phyloP scores from a whole-genome alignment of 1,140 invertebrate genomes.

The Psix sp. region DNA sequence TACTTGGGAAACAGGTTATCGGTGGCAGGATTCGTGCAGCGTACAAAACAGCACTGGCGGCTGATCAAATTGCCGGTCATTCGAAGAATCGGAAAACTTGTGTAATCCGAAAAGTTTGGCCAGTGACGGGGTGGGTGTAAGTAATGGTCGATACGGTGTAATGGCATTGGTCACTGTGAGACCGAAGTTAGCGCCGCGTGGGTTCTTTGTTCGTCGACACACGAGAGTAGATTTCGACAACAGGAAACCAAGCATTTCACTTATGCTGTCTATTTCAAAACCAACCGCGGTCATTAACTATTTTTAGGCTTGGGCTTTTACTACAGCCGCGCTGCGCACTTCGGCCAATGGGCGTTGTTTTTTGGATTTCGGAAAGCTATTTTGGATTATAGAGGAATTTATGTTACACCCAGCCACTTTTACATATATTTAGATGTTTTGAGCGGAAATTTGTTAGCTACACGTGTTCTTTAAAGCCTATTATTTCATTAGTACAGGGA shows the following conservation, averaged over 20 bases:
- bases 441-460: conserved; percentile 38
- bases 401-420: conserved; percentile 33
- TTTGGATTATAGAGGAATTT: conserved; percentile 32
- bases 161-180: conserved; percentile 54
- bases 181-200: conserved; percentile 50
- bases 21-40: conserved; percentile 6
- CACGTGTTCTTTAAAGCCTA: conserved; percentile 41
- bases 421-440: conserved; percentile 56
- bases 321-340: not conserved
- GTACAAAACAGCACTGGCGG: conserved; percentile 21
- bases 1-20: conserved; percentile 18
- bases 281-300: conserved; percentile 50
- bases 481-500: conserved; percentile 33
- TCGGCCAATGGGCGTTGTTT: conserved; percentile 18
- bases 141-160: conserved; percentile 67
- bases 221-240: conserved; percentile 36
- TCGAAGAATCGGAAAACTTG: conserved; percentile 70
- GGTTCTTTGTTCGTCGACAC: conserved; percentile 41
- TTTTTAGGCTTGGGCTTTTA: conserved; percentile 38
- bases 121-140: conserved; percentile 49
- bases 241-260: conserved; percentile 54
- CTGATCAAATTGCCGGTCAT: conserved; percentile 68
- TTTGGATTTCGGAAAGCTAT: conserved; percentile 29
- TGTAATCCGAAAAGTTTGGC: conserved; percentile 70
- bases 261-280: conserved; percentile 54